These are phyloP conservation scores for Calliphora vicina DNA, from an alignment of 1,140 invertebrate genomes.

Conservation along the genomic window DNA sequence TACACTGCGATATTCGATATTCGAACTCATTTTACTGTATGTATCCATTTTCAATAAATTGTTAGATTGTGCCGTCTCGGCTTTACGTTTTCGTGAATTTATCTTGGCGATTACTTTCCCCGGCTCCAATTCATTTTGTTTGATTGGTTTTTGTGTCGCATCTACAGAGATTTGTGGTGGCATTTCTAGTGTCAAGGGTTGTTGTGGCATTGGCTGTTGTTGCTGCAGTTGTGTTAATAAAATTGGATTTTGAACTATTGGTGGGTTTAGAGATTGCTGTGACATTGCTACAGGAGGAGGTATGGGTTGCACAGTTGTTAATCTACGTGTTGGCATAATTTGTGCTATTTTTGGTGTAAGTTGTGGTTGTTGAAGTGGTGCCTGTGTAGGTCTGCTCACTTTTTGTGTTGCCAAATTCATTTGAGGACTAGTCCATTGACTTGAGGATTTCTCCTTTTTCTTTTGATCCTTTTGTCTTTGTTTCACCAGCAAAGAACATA, in stretches of 20 bases:
- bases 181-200: background rate
- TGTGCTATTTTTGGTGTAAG: background rate
- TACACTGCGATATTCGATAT: constrained; percentile 55
- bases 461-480: constrained; percentile 50
- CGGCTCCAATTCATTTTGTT: background rate
- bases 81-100: background rate
- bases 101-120: background rate
- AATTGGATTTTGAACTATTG: background rate
- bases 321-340: background rate
- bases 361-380: background rate
- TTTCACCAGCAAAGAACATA: constrained; percentile 55
- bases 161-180: background rate
- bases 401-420: background rate
- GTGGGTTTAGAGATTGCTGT: background rate
- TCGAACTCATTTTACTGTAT: constrained; percentile 42
- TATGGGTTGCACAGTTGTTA: background rate
- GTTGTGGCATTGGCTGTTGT: background rate
- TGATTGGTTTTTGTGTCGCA: background rate
- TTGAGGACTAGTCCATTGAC: background rate
- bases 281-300: background rate
- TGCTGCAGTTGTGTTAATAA: background rate
- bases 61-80: background rate
- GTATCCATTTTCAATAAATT: background rate
- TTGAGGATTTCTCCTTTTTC: constrained; percentile 22
- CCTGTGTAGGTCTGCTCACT: background rate